Evolutionary conservation across 1,140 invertebrate species (phyloP).

Genomic region (Lasioglossum albipes): DNA sequence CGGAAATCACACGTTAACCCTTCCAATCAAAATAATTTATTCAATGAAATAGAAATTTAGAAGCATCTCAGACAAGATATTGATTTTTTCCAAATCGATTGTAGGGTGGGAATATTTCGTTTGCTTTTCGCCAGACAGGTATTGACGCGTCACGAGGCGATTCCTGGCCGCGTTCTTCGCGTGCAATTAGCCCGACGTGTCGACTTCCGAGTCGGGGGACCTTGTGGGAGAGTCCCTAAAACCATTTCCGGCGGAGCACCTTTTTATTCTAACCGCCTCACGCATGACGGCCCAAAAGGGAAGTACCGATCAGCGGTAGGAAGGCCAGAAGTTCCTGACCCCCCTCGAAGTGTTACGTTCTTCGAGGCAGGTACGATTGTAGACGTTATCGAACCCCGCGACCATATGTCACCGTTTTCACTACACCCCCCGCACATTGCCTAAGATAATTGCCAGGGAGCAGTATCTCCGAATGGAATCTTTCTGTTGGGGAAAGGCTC

Average conservation of each 20-base stretch:
- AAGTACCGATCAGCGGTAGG: conserved; percentile 67
- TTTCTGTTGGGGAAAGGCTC: conserved; percentile 18
- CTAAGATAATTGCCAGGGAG: conserved; percentile 50
- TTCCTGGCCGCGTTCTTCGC: conserved; percentile 63
- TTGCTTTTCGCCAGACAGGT: not conserved
- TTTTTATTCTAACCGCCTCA: conserved; percentile 68
- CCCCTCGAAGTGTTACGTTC: conserved; percentile 77
- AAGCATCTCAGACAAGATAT: no score
- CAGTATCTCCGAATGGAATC: conserved; percentile 42
- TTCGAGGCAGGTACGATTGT: conserved; percentile 57
- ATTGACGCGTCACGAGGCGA: conserved; percentile 24
- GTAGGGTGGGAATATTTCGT: not conserved
- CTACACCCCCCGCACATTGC: not conserved
- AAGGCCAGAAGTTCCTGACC: conserved; percentile 65
- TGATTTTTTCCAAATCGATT: no score
- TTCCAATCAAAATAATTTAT: no score
- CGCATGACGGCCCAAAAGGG: conserved; percentile 72
- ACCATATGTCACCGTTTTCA: conserved; percentile 72
- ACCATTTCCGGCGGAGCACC: conserved; percentile 77
- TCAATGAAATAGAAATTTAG: no score
- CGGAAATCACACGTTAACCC: not conserved
- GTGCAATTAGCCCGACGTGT: conserved; percentile 74
- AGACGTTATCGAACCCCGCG: conserved; percentile 61
- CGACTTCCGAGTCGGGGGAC: conserved; percentile 73
- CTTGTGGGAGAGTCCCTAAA: conserved; percentile 69